Evolutionary conservation across 92 coral and sea anemone genomes (phyloP).

Genomic region (Isaurus tuberculatus): DNA sequence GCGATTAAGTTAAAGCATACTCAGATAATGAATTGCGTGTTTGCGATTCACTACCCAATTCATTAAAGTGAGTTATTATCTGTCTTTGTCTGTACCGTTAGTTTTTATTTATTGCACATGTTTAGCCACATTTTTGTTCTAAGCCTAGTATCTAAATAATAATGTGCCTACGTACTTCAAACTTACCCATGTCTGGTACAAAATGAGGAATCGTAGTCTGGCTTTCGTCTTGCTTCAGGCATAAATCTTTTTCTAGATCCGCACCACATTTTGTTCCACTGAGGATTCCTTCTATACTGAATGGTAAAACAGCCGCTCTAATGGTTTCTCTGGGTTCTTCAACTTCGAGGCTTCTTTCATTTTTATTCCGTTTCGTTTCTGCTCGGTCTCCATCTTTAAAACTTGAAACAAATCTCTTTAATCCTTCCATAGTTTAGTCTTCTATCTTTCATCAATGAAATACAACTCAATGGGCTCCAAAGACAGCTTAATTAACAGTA

Average conservation of each 20-base stretch:
- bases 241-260: conserved; percentile 21
- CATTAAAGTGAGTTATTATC: not conserved
- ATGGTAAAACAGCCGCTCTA: conserved; percentile 53
- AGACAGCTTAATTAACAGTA: conserved; percentile 34
- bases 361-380: not conserved
- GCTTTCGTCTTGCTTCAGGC: not conserved
- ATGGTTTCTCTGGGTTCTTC: not conserved
- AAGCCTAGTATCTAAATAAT: not conserved
- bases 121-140: not conserved
- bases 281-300: conserved; percentile 83
- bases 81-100: not conserved
- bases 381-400: conserved; percentile 64
- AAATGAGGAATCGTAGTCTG: not conserved
- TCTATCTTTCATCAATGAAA: not conserved
- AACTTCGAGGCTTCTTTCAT: not conserved
- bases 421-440: conserved; percentile 75
- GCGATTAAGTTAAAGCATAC: too few relatives aligned
- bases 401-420: conserved; percentile 89
- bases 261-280: conserved; percentile 59
- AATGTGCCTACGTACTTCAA: not conserved
- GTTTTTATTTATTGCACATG: not conserved
- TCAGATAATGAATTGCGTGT: too few relatives aligned
- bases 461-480: not conserved
- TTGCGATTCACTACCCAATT: too few relatives aligned
- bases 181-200: conserved; percentile 3